phyloP scores from a whole-genome alignment of 2,888 invertebrate genomes.

The Melanostoma scalare region DNA sequence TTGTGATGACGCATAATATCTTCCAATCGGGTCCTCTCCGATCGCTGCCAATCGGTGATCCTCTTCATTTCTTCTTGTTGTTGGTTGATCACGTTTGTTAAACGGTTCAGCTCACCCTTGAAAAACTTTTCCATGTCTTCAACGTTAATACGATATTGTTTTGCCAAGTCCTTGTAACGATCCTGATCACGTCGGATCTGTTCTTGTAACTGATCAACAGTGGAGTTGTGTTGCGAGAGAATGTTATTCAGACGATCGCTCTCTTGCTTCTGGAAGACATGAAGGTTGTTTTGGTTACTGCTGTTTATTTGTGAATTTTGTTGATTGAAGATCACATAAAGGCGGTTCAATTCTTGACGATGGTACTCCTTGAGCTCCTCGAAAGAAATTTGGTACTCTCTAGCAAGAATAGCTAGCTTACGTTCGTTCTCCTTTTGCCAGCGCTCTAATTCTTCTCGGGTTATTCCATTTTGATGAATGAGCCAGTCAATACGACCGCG shows the following conservation, averaged over 20 bases:
- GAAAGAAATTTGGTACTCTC: constrained; percentile 76
- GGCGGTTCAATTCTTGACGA: constrained; percentile 78
- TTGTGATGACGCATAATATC: constrained; percentile 78
- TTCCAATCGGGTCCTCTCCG: constrained; percentile 79
- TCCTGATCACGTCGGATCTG: constrained; percentile 79
- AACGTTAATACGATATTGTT: constrained; percentile 79
- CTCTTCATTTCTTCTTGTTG: constrained; percentile 79
- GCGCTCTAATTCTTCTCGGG: constrained; percentile 78
- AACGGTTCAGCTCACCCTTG: constrained; percentile 78
- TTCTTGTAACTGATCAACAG: constrained; percentile 78
- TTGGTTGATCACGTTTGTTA: constrained; percentile 77
- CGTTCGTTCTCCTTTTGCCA: constrained; percentile 79
- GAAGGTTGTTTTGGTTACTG: constrained; percentile 74
- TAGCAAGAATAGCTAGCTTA: constrained; percentile 75
- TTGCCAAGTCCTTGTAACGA: constrained; percentile 77
- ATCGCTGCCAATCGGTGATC: constrained; percentile 79
- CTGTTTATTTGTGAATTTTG: constrained; percentile 77
- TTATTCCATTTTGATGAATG: constrained; percentile 79
- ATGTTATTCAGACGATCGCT: constrained; percentile 78
- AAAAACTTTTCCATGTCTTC: constrained; percentile 79
- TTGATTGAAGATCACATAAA: constrained; percentile 77
- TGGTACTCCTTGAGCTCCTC: constrained; percentile 79
- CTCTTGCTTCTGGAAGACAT: constrained; percentile 75
- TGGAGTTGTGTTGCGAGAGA: constrained; percentile 79
- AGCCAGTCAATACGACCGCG: constrained; percentile 80